phyloP scores from a whole-genome alignment of 2,113 vertebrate species.

The Anas platyrhynchos region DNA sequence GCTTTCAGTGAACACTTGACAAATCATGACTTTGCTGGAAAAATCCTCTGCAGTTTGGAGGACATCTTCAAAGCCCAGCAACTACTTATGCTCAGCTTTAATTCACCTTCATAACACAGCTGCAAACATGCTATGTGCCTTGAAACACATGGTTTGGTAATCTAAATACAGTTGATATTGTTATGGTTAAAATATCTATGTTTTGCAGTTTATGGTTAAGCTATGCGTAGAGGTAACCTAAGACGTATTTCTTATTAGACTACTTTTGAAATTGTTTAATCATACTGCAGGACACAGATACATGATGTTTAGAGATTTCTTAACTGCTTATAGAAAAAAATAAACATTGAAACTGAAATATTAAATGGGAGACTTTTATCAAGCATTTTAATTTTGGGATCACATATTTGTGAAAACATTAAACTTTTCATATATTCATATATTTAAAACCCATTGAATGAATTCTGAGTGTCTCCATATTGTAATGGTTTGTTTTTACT shows the following conservation, averaged over 20 bases:
- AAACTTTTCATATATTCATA: neutral
- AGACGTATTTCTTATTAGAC: neutral
- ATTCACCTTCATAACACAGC: neutral
- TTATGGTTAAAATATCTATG: neutral
- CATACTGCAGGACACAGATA: neutral
- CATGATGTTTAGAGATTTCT: neutral
- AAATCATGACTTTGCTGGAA: slow-evolving; percentile 1
- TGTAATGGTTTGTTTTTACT: neutral
- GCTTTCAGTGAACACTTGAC: slow-evolving; percentile 1
- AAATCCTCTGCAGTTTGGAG: neutral
- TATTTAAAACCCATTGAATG: neutral
- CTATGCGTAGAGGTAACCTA: neutral
- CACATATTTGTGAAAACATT: neutral
- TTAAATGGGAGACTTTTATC: neutral
- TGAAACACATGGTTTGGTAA: neutral
- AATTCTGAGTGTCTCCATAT: neutral
- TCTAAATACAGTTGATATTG: neutral
- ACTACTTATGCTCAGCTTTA: neutral
- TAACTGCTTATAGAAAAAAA: neutral
- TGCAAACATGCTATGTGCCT: neutral
- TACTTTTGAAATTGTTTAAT: neutral
- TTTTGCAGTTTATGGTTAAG: neutral
- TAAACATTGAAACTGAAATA: neutral
- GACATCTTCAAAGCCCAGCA: neutral
- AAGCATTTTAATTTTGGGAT: neutral